Base-by-base conservation (phyloP, 2,888 invertebrate genomes). In the Parasteatoda lunata region DNA sequence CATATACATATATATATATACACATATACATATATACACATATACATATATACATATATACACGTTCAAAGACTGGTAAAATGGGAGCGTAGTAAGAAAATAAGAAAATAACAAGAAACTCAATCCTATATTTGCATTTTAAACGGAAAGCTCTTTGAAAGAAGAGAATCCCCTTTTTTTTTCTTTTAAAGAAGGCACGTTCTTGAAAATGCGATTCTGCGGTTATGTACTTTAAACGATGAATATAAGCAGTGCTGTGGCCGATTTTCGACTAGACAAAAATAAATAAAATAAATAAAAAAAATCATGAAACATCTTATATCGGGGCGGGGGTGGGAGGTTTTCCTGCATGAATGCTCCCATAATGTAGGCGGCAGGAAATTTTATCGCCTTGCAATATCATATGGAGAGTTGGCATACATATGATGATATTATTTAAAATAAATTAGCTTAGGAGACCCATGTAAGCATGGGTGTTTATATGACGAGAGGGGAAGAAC, bases 121-220 rank as follows among this genome's bases (percentile, higher is more conserved):
- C 84, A 79, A 75, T 79, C 75, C 84, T 79, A 47, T 71, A 84
- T 84, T 84, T 84, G 84, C 84, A 84, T 84, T 84, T 84, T 84
- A 84, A 84, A 79, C 84, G 84, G 84, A 84, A 84, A 84, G 79
- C 84, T 79, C 75, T 70, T 68, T 68, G 49, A 68, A 79, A 70
- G 64, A 79, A 64, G 78, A 70, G 64, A 79, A 64, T 69, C 64
- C 72, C 70, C 45, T 68, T 75, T 76, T 65, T 68, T 68, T 82
- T 81, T 68, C 69, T 82, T 76, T 54, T 49, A 30, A 70, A 30
- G 13, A 70, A 30, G 51, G 69, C 84, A 79, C 75, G 79, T 76
- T 69, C 75, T 69, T 45, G 75, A 48, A 81, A 68, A 81, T 75
- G 66, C 68, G 75, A 73, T 81, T 76, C 59, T 15, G 66, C 66